Evolutionary conservation across 1,140 invertebrate genomes (phyloP), one percentile per base, ranked within the genome.

Genomic region (Drosophila busckii): DNA sequence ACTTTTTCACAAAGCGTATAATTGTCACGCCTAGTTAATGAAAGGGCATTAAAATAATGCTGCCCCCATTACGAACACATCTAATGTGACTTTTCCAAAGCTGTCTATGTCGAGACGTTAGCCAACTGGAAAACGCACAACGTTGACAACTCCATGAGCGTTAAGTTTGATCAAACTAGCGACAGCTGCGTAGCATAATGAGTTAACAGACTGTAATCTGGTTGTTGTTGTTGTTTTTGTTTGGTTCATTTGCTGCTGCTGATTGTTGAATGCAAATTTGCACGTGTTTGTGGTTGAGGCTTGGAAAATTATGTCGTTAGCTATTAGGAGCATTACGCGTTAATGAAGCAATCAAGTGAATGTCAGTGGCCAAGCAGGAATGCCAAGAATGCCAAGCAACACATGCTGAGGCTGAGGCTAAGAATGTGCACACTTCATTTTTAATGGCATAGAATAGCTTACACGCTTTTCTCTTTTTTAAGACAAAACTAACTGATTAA

Each of bases 141-240:
- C 70, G 41, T 48, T 66, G 71, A 54, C 73, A 46, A 19, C 50
- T 25, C n/a, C 26, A 38, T 20, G 40, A 54, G 16, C 52, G 31
- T 42, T 26, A 54, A 70, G 65, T 75, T 70, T 76, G 62, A 71
- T 71, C 62, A 61, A 32, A 9, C 29, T 10, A 32, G 49, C 55
- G 42, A 35, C 62, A 48, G 31, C 25, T 35, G 48, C 29, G 29
- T 48, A 59, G 45, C 53, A 40, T 80, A 78, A 78, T 80, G 73
- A 73, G 73, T 67, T 68, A 80, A 80, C 68, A 73, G n/a, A n/a
- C n/a, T 80, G 68, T 55, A 66, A 37, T 46, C 59, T n/a, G n/a
- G 28, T 44, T 23, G 10, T 34, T 35, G 26, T 7, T n/a, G 25
- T 5, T 35, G 20, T 15, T 9, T 22, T 16, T n/a, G 3, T n/a